Percentiles rank a stretch among this genome's conserved stretches.
Evolutionary conservation across 2,797 vertebrate species (phyloP).

Genomic region (Liasis olivaceus): DNA sequence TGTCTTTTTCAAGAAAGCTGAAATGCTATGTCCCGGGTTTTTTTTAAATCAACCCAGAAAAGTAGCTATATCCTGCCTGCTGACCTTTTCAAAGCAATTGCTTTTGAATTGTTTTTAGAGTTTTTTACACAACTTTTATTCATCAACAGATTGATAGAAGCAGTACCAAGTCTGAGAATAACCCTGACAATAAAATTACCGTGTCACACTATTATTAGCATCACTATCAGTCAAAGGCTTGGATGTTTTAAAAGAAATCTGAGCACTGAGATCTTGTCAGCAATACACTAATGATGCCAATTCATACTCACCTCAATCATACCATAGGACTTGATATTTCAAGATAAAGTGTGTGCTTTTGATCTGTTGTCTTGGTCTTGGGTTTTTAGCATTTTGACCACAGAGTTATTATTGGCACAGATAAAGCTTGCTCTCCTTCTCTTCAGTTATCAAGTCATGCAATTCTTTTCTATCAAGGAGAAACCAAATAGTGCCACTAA

Average conservation of each 20-base stretch:
- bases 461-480: not conserved
- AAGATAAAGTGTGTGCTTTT: conserved; percentile 47
- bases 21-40: not conserved
- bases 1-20: conserved; percentile 29
- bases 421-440: not conserved
- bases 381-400: not conserved
- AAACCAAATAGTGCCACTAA: not conserved
- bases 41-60: not conserved
- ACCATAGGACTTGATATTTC: not conserved
- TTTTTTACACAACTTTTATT: conserved; percentile 61
- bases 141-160: conserved; percentile 66
- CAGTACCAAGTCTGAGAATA: conserved; percentile 63
- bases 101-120: conserved; percentile 45
- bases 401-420: not conserved
- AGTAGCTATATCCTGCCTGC: conserved; percentile 32
- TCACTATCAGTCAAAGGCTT: conserved; percentile 64
- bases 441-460: not conserved
- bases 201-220: conserved; percentile 64
- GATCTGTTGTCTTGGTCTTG: conserved; percentile 36
- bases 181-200: conserved; percentile 63
- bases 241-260: conserved; percentile 63
- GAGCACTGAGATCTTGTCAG: conserved; percentile 51
- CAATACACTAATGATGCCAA: conserved; percentile 54
- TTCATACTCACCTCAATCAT: conserved; percentile 54
- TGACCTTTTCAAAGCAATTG: conserved; percentile 37